These are phyloP conservation scores for Stenurella melanura DNA, from an alignment of 2,888 invertebrate genomes.

Conservation along the genomic window DNA sequence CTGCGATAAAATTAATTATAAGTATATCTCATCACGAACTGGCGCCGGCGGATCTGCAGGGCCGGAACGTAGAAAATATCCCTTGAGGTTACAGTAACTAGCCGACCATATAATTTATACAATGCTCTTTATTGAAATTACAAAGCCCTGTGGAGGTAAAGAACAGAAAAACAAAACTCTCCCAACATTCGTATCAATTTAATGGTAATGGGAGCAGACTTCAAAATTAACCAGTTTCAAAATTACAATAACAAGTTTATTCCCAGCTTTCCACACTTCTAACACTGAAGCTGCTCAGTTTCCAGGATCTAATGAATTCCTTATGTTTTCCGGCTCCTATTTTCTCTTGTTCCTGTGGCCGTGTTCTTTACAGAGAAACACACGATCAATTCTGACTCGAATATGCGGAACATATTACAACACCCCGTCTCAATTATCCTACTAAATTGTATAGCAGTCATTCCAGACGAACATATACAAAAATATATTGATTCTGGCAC, in stretches of 20 bases:
- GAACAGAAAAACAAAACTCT: constrained; percentile 7
- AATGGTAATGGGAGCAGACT: constrained; percentile 2
- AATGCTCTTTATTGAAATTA: constrained; percentile 6
- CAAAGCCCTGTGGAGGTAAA: neutral
- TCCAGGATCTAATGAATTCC: neutral
- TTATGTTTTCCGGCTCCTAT: neutral
- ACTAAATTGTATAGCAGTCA: neutral
- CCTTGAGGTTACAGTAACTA: neutral
- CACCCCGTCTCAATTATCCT: neutral
- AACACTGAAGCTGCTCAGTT: neutral
- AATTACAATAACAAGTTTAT: neutral
- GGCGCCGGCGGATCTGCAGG: neutral
- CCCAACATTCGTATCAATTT: neutral
- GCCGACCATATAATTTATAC: constrained; percentile 7
- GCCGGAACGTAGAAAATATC: neutral
- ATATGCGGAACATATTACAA: neutral
- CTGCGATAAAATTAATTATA: constrained; percentile 4
- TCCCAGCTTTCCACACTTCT: neutral
- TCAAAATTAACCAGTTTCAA: constrained; percentile 4
- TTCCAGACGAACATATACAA: neutral
- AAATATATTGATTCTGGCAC: too few species aligned
- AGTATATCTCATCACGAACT: constrained; percentile 7
- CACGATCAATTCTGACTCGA: neutral
- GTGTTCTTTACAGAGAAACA: neutral
- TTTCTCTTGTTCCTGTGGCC: neutral